A percentile compares a stretch with the other conserved stretches of the same genome.
Conservation (phyloP, 2,888 invertebrate species). For the Cantharis lateralis region DNA sequence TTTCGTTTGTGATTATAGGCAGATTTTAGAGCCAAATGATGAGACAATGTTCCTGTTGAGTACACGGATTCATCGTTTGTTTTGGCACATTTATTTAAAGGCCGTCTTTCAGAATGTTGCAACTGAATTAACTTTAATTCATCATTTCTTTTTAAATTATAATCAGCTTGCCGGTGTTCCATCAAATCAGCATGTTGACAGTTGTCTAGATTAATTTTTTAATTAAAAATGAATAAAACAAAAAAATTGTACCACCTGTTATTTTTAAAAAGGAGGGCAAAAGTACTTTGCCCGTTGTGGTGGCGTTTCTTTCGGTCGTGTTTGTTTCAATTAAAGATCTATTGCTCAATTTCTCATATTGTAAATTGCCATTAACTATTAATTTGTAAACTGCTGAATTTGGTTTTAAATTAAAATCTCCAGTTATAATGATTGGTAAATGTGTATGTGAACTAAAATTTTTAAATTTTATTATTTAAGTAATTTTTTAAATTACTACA, state of each 20-base stretch:
- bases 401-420: constrained; percentile 90
- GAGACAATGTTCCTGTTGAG: constrained; percentile 66
- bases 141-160: constrained; percentile 36
- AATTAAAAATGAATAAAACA: neutral
- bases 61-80: constrained; percentile 54
- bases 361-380: constrained; percentile 66
- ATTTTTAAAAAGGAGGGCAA: constrained; percentile 54
- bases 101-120: constrained; percentile 34
- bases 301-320: constrained; percentile 28
- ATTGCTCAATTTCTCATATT: constrained; percentile 48
- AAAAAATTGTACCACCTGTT: constrained; percentile 51
- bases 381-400: constrained; percentile 73
- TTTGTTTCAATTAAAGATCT: constrained; percentile 41
- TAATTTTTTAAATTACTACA: too few relatives aligned
- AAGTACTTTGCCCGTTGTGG: constrained; percentile 41
- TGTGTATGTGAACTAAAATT: constrained; percentile 52
- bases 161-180: constrained; percentile 35
- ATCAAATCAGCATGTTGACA: constrained; percentile 49
- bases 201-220: constrained; percentile 41
- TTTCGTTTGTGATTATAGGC: constrained; percentile 65
- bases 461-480: neutral
- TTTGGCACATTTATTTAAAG: constrained; percentile 20
- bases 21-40: constrained; percentile 70
- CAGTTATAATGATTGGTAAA: constrained; percentile 83
- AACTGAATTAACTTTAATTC: constrained; percentile 49